These are phyloP conservation scores for Scrobipalpa costella DNA, from an alignment of 2,888 invertebrate genomes.

Conservation along the genomic window DNA sequence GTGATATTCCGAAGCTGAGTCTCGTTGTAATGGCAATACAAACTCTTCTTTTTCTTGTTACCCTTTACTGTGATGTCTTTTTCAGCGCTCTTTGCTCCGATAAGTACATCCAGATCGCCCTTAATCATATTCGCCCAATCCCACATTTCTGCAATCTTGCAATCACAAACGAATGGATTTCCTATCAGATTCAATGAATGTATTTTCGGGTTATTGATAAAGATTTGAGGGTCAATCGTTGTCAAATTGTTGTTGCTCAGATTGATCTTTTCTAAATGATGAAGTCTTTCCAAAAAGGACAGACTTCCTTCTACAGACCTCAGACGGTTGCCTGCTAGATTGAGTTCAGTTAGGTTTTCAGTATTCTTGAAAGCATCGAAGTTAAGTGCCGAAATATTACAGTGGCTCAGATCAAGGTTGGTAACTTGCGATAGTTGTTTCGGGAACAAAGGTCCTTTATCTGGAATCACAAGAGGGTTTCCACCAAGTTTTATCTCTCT, in stretches of 20 bases:
- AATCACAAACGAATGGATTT: conserved; percentile 86
- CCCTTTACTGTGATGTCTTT: conserved; percentile 83
- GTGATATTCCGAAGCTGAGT: conserved; percentile 77
- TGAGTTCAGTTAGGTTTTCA: conserved; percentile 82
- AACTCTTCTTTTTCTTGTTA: conserved; percentile 83
- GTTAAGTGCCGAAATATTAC: conserved; percentile 82
- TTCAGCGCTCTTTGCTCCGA: conserved; percentile 84
- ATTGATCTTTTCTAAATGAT: conserved; percentile 82
- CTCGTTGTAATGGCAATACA: conserved; percentile 84
- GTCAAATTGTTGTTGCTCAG: conserved; percentile 83
- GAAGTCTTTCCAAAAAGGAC: conserved; percentile 78
- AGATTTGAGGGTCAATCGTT: conserved; percentile 79
- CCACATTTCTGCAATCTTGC: conserved; percentile 86
- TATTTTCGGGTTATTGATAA: conserved; percentile 80
- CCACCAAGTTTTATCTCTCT: conserved; percentile 85
- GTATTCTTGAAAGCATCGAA: conserved; percentile 82
- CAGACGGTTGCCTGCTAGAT: conserved; percentile 82
- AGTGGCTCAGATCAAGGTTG: conserved; percentile 84
- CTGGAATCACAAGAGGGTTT: conserved; percentile 83
- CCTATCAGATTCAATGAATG: conserved; percentile 83
- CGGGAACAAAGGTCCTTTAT: conserved; percentile 82
- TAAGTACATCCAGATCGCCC: conserved; percentile 83
- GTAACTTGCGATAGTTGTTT: conserved; percentile 83
- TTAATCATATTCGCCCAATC: conserved; percentile 86
- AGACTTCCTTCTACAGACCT: conserved; percentile 73